phyloP scores from a whole-genome alignment of 2,797 vertebrate genomes.

The Cuniculus paca region DNA sequence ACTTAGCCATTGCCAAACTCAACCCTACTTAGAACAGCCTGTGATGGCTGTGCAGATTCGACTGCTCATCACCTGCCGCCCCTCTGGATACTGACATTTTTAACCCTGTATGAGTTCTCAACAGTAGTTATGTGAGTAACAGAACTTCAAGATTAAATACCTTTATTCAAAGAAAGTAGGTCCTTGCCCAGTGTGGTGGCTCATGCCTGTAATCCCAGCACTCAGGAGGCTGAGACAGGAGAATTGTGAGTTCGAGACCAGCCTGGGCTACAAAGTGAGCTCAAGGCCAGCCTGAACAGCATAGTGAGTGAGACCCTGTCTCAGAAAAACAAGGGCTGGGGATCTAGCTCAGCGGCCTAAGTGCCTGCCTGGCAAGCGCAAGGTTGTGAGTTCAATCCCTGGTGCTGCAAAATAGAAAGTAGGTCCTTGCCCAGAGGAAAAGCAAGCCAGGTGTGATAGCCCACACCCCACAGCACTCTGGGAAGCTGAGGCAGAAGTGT shows the following conservation, averaged over 20 bases:
- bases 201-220: too few species aligned
- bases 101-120: neutral
- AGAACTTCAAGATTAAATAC: neutral
- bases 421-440: neutral
- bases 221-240: too few species aligned
- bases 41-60: neutral
- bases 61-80: neutral
- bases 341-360: too few species aligned
- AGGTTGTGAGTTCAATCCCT: too few species aligned
- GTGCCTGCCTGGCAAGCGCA: too few species aligned
- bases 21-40: neutral
- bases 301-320: too few species aligned
- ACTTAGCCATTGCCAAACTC: neutral
- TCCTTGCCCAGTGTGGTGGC: too few species aligned
- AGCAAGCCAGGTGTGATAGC: neutral
- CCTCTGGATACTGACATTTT: neutral
- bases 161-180: neutral
- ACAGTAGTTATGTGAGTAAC: neutral
- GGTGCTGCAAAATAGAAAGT: too few species aligned
- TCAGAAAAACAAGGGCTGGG: too few species aligned
- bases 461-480: neutral
- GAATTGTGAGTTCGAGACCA: neutral
- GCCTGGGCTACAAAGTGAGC: too few species aligned
- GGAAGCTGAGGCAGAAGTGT: neutral
- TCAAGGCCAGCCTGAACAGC: too few species aligned